These are phyloP conservation scores for Centropus unirufus DNA, from an alignment of 2,113 vertebrate genomes.

Conservation along the genomic window DNA sequence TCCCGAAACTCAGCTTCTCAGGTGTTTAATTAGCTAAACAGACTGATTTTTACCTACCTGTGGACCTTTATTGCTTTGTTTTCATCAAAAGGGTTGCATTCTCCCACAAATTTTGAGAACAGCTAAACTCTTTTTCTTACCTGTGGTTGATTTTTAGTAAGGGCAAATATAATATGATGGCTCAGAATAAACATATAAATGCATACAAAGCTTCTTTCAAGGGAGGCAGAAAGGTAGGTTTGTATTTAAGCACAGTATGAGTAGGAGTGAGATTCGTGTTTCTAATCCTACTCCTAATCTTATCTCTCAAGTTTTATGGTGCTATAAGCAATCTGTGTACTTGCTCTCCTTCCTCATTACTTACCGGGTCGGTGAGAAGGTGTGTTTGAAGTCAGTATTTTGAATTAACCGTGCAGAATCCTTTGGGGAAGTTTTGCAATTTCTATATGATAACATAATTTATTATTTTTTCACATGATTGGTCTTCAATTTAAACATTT, in stretches of 20 bases:
- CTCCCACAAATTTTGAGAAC: not conserved
- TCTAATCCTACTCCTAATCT: not conserved
- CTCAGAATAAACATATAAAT: not conserved
- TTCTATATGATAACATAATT: not conserved
- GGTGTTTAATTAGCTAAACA: not conserved
- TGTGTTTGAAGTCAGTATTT: not conserved
- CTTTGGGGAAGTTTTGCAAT: not conserved
- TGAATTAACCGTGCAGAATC: not conserved
- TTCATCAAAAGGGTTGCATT: not conserved
- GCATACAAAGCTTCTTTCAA: not conserved
- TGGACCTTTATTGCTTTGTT: not conserved
- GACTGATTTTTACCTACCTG: not conserved
- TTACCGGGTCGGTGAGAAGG: not conserved
- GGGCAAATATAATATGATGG: not conserved
- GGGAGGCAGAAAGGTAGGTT: not conserved
- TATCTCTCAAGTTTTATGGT: constrained; percentile 4
- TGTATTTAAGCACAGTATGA: not conserved
- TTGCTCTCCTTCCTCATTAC: constrained; percentile 5
- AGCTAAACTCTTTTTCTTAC: not conserved
- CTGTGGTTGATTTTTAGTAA: not conserved
- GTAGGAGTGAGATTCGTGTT: not conserved
- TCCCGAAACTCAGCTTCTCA: not conserved
- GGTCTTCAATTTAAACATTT: not conserved
- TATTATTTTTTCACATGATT: not conserved
- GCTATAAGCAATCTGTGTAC: not conserved